Conservation (phyloP, 2,888 invertebrate species). For the Cactoblastis cactorum region DNA sequence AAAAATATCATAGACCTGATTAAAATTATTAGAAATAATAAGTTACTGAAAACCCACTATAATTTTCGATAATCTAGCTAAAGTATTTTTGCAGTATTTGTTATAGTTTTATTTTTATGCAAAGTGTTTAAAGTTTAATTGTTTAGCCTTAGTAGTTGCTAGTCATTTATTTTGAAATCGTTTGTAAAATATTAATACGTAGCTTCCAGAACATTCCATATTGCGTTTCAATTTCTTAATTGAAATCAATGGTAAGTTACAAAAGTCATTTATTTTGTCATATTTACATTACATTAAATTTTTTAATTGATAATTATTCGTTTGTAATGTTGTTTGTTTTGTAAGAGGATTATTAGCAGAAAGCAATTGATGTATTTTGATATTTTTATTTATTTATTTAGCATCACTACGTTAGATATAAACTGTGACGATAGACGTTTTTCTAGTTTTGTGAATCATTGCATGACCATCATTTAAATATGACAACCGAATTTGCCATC, state of each 20-base stretch:
- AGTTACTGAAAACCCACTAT: too few species aligned
- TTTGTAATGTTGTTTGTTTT: neutral
- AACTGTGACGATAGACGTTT: neutral
- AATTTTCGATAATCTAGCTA: too few species aligned
- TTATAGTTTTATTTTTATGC: constrained; percentile 24
- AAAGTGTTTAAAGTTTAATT: constrained; percentile 18
- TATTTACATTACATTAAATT: too few species aligned
- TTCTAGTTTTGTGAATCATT: neutral
- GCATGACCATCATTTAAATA: neutral
- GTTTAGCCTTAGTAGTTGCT: constrained; percentile 61
- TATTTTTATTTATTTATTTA: neutral
- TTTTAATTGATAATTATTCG: too few species aligned
- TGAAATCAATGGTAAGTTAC: too few species aligned
- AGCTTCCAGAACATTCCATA: constrained; percentile 1
- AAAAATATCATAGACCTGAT: too few species aligned
- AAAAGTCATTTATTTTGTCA: too few species aligned
- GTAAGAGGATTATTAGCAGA: neutral
- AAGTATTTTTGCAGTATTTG: neutral
- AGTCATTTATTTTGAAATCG: constrained; percentile 43
- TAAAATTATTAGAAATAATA: too few species aligned
- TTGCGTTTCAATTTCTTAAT: neutral
- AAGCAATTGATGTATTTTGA: neutral
- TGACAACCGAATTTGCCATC: too few species aligned
- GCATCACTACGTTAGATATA: neutral
- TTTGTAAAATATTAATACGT: neutral